Evolutionary conservation across 2,113 vertebrate genomes (phyloP), one percentile per base, ranked within the genome.

Genomic region (Struthio camelus): DNA sequence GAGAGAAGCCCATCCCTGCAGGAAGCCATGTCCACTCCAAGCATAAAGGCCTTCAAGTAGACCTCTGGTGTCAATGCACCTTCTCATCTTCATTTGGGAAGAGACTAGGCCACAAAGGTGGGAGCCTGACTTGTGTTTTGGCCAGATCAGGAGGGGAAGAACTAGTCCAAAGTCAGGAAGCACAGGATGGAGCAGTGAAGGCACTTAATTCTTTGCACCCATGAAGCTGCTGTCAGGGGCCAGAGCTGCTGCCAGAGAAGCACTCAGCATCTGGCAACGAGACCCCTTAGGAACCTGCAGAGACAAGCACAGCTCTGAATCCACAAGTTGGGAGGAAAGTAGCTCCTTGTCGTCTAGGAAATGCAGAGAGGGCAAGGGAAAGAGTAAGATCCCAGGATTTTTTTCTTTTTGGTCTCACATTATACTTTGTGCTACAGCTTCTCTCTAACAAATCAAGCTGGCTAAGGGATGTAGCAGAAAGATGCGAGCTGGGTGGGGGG

Each of bases 391-490:
- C 62, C 85, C 44, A 78, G 64, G 69, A 8, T 59, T 42, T n/a
- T 79, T 36, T 32, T 62, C 83, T 73, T 65, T 94, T 96, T 95
- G 75, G 94, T 91, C 76, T 90, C 93, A 87, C 73, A 76, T 92
- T 94, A 90, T 42, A 80, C 48, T 59, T 54, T 78, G 79, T 77
- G 88, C 95, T 96, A 94, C 28, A 10, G 66, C 69, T 83, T 85
- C 82, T 77, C 54, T 94, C 92, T 94, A 94, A 89, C 87, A 95
- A 81, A 62, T 81, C 56, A 48, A 36, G 30, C 76, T 69, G 66
- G 94, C 89, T 96, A 96, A 91, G 78, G 84, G 86, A 85, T 80
- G 82, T 91, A 94, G 92, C 93, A 95, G 80, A 90, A 94, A 97
- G 87, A 95, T 20, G 53, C 0, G 4, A 94, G 93, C 69, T 84